A percentile compares a stretch with the other conserved stretches of the same genome.
phyloP scores from a whole-genome alignment of 2,797 vertebrate species.

The Passerculus sandwichensis region DNA sequence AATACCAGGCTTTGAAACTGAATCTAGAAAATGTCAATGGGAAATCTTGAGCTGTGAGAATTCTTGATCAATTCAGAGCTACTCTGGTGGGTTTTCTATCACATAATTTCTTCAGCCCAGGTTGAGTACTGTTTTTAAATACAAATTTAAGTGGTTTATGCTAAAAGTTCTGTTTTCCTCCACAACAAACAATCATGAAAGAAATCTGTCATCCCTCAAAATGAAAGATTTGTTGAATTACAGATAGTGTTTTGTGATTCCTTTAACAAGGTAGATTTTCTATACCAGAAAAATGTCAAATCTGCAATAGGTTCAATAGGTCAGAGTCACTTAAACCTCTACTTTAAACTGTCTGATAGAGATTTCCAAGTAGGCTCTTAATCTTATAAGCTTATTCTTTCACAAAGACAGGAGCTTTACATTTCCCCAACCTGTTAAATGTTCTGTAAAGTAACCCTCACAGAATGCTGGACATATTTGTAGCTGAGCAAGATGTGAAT shows the following conservation, averaged over 20 bases:
- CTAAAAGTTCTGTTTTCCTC: not conserved
- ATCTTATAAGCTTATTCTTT: not conserved
- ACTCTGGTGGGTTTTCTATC: not conserved
- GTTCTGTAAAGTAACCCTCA: not conserved
- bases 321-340: not conserved
- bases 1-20: not conserved
- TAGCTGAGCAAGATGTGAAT: not conserved
- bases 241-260: not conserved
- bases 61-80: not conserved
- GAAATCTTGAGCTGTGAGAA: not conserved
- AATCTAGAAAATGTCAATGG: not conserved
- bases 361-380: not conserved
- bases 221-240: not conserved
- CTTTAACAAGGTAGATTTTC: not conserved
- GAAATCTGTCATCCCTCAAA: not conserved
- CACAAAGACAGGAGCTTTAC: not conserved
- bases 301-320: not conserved
- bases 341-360: not conserved
- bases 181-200: not conserved
- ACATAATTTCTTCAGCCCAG: not conserved
- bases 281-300: not conserved
- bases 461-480: not conserved
- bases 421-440: not conserved
- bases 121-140: not conserved
- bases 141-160: not conserved